Conservation (phyloP, 2,113 vertebrate genomes). For the Acinonyx jubatus region DNA sequence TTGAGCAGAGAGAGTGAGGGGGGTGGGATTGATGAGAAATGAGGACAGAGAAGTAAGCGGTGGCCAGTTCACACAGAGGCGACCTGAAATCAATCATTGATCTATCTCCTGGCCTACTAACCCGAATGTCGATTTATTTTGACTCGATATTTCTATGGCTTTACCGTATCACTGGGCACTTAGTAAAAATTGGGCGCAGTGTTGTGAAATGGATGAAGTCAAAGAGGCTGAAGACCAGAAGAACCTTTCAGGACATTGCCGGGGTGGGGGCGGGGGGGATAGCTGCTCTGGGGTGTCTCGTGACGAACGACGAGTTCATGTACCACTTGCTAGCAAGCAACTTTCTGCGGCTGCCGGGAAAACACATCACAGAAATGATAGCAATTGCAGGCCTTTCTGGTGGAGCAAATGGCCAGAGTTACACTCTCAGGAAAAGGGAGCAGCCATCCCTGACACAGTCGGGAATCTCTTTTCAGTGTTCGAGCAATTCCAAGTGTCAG, state of each 20-base stretch:
- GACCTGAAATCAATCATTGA: neutral
- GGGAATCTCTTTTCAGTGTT: conserved; percentile 28
- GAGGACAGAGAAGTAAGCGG: neutral
- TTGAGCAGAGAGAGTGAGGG: neutral
- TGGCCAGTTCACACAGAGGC: neutral
- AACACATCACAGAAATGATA: neutral
- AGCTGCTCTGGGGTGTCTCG: neutral
- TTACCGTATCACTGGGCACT: neutral
- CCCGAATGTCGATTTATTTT: neutral
- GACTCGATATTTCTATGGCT: neutral
- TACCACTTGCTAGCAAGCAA: neutral
- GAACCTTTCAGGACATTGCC: neutral
- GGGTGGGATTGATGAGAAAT: neutral
- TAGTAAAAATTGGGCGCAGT: neutral
- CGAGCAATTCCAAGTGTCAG: conserved; percentile 50
- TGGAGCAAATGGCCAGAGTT: neutral
- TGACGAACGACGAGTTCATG: neutral
- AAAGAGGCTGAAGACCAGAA: neutral
- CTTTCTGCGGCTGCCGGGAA: neutral
- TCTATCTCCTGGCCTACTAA: neutral
- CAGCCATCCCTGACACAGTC: neutral
- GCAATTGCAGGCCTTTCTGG: neutral
- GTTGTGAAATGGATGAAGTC: neutral
- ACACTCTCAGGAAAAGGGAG: neutral
- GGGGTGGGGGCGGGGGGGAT: too few relatives aligned